These are phyloP conservation scores for Eulacestoma nigropectus DNA, from an alignment of 2,113 vertebrate genomes.

Conservation along the genomic window DNA sequence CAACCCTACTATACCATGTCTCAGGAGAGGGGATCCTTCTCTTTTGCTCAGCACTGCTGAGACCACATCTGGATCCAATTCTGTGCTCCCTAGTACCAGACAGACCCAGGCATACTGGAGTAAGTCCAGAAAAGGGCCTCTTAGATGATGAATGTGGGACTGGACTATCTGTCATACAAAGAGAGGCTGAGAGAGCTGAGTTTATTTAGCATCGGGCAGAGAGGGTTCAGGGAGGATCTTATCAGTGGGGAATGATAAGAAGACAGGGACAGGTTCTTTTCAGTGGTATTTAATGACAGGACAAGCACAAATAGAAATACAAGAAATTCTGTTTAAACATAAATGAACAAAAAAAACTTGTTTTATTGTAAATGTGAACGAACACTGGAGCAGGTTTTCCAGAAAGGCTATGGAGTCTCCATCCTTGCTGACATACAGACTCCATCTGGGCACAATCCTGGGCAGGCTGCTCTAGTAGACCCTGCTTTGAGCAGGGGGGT, in stretches of 20 bases:
- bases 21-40: background rate
- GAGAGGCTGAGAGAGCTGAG: background rate
- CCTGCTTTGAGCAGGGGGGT: background rate
- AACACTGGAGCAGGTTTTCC: background rate
- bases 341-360: background rate
- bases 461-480: background rate
- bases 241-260: background rate
- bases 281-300: background rate
- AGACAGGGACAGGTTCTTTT: background rate
- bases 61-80: background rate
- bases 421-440: background rate
- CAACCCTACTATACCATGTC: background rate
- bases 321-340: background rate
- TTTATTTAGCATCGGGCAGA: background rate
- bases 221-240: background rate
- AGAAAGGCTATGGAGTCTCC: background rate
- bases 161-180: background rate
- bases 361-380: background rate
- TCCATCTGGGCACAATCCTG: fast-evolving
- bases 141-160: background rate
- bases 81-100: background rate
- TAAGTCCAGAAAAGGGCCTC: background rate
- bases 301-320: background rate
- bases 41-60: background rate
- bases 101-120: background rate